These are phyloP conservation scores for Styela clava DNA, from an alignment of 23 tunicate species.

Conservation along the genomic window DNA sequence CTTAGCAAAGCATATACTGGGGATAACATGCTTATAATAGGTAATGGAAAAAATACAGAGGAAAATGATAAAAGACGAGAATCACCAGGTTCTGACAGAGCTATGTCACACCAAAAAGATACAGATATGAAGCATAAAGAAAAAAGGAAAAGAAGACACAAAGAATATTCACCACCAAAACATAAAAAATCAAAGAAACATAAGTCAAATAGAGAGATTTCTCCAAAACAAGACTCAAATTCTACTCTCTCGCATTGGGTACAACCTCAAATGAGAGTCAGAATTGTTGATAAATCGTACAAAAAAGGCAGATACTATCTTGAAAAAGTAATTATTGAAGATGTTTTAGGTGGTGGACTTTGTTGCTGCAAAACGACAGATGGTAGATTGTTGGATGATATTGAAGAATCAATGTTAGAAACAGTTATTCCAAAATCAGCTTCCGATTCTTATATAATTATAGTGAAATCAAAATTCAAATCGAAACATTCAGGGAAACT, in stretches of 20 bases:
- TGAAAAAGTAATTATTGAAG: slow-evolving; percentile 67
- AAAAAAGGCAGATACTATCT: slow-evolving; percentile 50
- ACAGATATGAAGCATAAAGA: slow-evolving; percentile 6
- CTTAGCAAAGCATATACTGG: slow-evolving; percentile 45
- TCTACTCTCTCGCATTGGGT: slow-evolving; percentile 44
- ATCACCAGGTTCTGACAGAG: background rate
- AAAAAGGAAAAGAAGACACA: slow-evolving; percentile 21
- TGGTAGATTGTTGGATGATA: slow-evolving; percentile 58
- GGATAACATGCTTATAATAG: background rate
- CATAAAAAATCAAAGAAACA: slow-evolving; percentile 18
- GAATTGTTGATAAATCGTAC: slow-evolving; percentile 53
- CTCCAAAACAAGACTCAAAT: background rate
- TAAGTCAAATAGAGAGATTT: background rate
- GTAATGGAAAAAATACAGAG: background rate
- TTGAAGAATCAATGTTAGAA: slow-evolving; percentile 71
- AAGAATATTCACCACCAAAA: background rate
- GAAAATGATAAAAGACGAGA: background rate
- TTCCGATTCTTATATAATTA: slow-evolving; percentile 72
- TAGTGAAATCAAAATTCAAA: slow-evolving; percentile 31
- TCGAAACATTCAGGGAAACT: slow-evolving; percentile 59
- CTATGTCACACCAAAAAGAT: background rate
- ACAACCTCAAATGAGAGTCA: slow-evolving; percentile 53
- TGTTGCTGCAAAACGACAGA: slow-evolving; percentile 56
- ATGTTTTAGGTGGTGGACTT: slow-evolving; percentile 43
- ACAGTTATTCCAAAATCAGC: slow-evolving; percentile 83